phyloP scores from a whole-genome alignment of 30 jellyfish, hydroid and myxozoan species.

The Aurelia coerulea region DNA sequence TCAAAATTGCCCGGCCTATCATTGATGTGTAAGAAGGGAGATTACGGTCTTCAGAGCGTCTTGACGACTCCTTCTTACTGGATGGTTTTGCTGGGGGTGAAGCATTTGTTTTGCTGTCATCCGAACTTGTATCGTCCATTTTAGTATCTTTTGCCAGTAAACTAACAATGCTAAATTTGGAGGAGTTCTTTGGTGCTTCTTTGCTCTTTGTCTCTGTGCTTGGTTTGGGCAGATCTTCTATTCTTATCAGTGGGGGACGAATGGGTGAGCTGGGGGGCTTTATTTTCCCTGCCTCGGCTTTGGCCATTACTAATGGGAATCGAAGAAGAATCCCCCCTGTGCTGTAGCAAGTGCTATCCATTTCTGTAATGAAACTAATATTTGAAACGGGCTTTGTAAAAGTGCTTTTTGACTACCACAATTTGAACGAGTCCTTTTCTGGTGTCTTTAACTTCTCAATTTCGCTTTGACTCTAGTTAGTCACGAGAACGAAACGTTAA shows the following conservation, averaged over 20 bases:
- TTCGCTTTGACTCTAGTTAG: too few relatives aligned
- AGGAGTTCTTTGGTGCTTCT: not conserved
- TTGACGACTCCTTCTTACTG: not conserved
- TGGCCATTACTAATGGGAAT: constrained; percentile 17
- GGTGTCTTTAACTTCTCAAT: too few relatives aligned
- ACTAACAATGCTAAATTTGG: constrained; percentile 42
- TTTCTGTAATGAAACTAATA: not conserved
- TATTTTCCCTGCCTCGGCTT: not conserved
- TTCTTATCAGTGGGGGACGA: constrained; percentile 48
- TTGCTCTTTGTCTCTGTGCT: not conserved
- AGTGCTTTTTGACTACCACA: too few relatives aligned
- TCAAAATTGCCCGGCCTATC: constrained; percentile 74
- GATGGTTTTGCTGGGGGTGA: not conserved
- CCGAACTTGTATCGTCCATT: not conserved
- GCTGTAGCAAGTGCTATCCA: not conserved
- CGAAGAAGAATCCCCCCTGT: constrained; percentile 22
- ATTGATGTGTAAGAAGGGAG: constrained; percentile 73
- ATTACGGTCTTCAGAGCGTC: constrained; percentile 13
- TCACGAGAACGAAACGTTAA: too few relatives aligned
- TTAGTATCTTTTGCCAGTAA: constrained; percentile 18
- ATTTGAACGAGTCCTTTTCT: too few relatives aligned
- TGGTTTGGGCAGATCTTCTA: not conserved
- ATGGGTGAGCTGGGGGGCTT: not conserved
- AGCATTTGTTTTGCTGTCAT: not conserved
- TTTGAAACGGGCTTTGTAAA: not conserved